A percentile compares a stretch with the other conserved stretches of the same genome.
Conservation (phyloP, 2,113 vertebrate species). For the Chaetodon auriga region DNA sequence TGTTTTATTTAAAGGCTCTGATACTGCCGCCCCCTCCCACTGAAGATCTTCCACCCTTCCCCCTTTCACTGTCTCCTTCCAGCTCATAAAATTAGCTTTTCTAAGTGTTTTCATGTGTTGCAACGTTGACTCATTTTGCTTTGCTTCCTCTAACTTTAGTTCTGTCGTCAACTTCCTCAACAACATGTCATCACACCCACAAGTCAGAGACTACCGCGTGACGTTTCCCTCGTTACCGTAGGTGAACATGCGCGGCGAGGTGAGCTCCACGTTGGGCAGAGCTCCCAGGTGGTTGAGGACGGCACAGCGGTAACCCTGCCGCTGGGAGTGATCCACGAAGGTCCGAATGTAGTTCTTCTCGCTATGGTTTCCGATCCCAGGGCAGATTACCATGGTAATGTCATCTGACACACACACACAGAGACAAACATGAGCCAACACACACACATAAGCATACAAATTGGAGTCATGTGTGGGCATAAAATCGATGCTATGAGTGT, state of each 20-base stretch:
- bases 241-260: slow-evolving; percentile 97
- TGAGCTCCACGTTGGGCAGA: slow-evolving; percentile 92
- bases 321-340: slow-evolving; percentile 95
- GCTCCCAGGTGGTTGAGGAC: slow-evolving; percentile 97
- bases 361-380: slow-evolving; percentile 97
- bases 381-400: slow-evolving; percentile 97
- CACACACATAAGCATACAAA: slow-evolving; percentile 44
- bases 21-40: neutral
- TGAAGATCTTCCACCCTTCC: neutral
- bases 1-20: neutral
- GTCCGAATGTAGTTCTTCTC: slow-evolving; percentile 98
- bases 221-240: slow-evolving; percentile 85
- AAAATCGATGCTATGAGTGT: slow-evolving; percentile 13
- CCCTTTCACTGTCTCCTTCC: no score
- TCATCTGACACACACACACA: slow-evolving; percentile 85
- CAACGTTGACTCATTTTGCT: neutral
- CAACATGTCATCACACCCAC: neutral
- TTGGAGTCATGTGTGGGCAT: slow-evolving; percentile 38
- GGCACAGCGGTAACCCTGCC: slow-evolving; percentile 94
- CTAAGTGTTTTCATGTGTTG: neutral
- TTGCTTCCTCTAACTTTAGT: neutral
- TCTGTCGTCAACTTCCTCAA: neutral
- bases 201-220: neutral
- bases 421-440: neutral
- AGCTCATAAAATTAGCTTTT: neutral